These are phyloP conservation scores for Myripristis jacobus DNA, from an alignment of 2,797 vertebrate species.

Conservation along the genomic window DNA sequence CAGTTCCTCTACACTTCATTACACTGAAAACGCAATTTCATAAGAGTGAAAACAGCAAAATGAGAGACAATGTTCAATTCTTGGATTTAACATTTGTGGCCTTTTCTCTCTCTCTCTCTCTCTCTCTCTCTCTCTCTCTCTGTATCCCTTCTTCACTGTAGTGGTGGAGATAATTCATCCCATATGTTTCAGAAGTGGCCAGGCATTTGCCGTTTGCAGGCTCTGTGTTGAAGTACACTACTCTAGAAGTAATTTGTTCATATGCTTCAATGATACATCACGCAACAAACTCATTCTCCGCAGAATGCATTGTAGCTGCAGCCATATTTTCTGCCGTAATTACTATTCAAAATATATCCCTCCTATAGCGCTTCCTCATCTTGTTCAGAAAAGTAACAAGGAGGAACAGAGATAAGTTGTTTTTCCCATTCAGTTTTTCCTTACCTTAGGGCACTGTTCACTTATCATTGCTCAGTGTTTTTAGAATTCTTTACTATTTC, in stretches of 20 bases:
- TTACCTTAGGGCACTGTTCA: neutral
- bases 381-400: neutral
- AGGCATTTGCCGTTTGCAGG: conserved; percentile 67
- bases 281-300: conserved; percentile 15
- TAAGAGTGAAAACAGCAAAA: conserved; percentile 59
- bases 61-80: conserved; percentile 60
- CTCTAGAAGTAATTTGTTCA: conserved; percentile 60
- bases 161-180: conserved; percentile 74
- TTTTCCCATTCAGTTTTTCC: too few relatives aligned
- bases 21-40: conserved; percentile 55
- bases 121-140: conserved; percentile 34
- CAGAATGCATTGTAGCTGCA: conserved; percentile 26
- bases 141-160: conserved; percentile 42
- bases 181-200: conserved; percentile 74
- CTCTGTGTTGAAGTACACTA: conserved; percentile 55
- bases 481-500: too few relatives aligned
- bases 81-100: conserved; percentile 54
- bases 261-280: conserved; percentile 36
- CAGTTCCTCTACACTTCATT: conserved; percentile 70
- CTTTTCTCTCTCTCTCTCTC: neutral
- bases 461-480: neutral
- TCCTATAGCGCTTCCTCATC: neutral
- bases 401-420: neutral
- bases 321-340: neutral
- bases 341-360: neutral